Percentiles rank a stretch among this genome's conserved stretches.
These are phyloP conservation scores for Hippocampus abdominalis DNA, from an alignment of 2,113 vertebrate species.

Conservation along the genomic window DNA sequence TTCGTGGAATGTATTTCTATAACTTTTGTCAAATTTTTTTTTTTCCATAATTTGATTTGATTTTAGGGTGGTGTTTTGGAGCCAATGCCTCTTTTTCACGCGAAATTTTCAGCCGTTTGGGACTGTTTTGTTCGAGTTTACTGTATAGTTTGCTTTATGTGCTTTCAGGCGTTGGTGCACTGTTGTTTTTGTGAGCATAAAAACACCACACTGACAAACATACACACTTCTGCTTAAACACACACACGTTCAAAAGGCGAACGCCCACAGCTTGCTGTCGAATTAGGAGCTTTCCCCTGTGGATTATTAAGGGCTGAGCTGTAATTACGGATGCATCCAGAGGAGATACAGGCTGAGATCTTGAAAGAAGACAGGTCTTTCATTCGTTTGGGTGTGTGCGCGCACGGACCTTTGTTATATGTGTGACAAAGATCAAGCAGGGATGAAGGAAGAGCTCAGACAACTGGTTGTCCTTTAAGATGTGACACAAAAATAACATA, in stretches of 20 bases:
- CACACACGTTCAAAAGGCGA: constrained; percentile 18
- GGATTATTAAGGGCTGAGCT: constrained; percentile 26
- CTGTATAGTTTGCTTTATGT: no score
- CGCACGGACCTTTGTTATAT: background rate
- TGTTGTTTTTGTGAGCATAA: background rate
- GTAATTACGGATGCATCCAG: constrained; percentile 53
- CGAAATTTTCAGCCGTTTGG: no score
- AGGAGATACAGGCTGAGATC: constrained; percentile 43
- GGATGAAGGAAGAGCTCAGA: constrained; percentile 32
- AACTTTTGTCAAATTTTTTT: no score
- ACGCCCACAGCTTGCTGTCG: constrained; percentile 23
- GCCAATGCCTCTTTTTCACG: no score
- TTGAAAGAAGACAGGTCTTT: constrained; percentile 34
- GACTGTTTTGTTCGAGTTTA: no score
- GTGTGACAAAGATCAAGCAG: constrained; percentile 41
- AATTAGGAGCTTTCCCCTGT: constrained; percentile 33
- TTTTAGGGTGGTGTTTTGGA: no score
- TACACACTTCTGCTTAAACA: background rate
- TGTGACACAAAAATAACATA: constrained; percentile 9
- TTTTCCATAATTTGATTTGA: no score
- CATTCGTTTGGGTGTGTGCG: constrained; percentile 4
- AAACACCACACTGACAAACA: background rate
- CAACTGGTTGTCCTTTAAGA: constrained; percentile 31
- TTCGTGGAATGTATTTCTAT: no score
- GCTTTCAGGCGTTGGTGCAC: background rate